A percentile compares a stretch with the other conserved stretches of the same genome.
These are phyloP conservation scores for Amphibalanus amphitrite DNA, from an alignment of 1,140 invertebrate genomes.

Conservation along the genomic window DNA sequence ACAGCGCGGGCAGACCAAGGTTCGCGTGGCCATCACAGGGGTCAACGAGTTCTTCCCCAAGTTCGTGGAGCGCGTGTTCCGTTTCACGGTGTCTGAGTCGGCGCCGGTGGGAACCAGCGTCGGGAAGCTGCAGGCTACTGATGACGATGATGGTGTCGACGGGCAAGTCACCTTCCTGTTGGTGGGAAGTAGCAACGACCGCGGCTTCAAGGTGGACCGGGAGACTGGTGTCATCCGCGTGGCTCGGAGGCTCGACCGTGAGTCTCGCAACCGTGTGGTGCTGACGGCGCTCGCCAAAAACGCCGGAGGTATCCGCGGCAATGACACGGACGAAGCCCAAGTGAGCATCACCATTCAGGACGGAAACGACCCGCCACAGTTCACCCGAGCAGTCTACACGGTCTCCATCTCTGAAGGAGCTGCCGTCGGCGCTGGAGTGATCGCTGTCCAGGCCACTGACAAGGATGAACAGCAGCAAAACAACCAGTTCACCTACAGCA, in stretches of 20 bases:
- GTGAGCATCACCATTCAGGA: slow-evolving; percentile 85
- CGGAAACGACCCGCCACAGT: slow-evolving; percentile 88
- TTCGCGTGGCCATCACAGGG: slow-evolving; percentile 61
- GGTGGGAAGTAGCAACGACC: slow-evolving; percentile 79
- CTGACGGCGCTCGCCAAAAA: slow-evolving; percentile 90
- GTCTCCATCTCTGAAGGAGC: slow-evolving; percentile 59
- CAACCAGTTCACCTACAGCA: slow-evolving; percentile 80
- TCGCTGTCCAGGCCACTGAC: slow-evolving; percentile 67
- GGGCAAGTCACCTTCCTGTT: slow-evolving; percentile 80
- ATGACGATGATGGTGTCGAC: slow-evolving; percentile 79
- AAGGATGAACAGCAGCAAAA: slow-evolving; percentile 80
- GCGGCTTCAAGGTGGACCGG: slow-evolving; percentile 71
- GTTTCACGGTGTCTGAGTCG: slow-evolving; percentile 85
- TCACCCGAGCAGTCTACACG: slow-evolving; percentile 54
- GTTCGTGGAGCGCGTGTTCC: slow-evolving; percentile 78
- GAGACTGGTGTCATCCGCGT: slow-evolving; percentile 69
- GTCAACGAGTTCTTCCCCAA: slow-evolving; percentile 83
- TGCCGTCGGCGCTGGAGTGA: slow-evolving; percentile 46
- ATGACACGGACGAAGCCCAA: slow-evolving; percentile 87
- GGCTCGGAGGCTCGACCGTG: slow-evolving; percentile 61
- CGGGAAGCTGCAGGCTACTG: slow-evolving; percentile 70
- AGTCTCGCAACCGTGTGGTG: slow-evolving; percentile 75
- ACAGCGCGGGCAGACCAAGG: slow-evolving; percentile 52
- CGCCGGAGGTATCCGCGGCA: slow-evolving; percentile 71
- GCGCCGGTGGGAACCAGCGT: slow-evolving; percentile 68